Percentiles rank a stretch among this genome's conserved stretches.
Evolutionary conservation across 2,888 invertebrate genomes (phyloP).

Genomic region (Tiphia femorata): DNA sequence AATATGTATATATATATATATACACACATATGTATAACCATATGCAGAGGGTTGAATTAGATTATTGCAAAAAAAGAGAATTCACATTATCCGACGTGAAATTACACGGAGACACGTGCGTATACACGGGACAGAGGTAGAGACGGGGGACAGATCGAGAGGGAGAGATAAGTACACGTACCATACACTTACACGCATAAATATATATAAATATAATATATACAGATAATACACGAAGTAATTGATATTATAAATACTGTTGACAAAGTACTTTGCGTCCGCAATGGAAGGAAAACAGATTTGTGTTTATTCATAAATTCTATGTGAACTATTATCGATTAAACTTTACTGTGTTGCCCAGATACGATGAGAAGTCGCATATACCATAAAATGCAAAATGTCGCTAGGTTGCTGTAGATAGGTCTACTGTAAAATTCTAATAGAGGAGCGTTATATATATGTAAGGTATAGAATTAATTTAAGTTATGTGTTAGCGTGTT

Average conservation of each 20-base stretch:
- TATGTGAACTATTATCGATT: slow-evolving; percentile 49
- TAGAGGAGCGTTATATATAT: slow-evolving; percentile 40
- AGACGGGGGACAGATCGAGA: no score
- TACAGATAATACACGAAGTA: slow-evolving; percentile 45
- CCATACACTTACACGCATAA: slow-evolving; percentile 35
- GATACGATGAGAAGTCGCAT: slow-evolving; percentile 41
- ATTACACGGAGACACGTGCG: slow-evolving; percentile 40
- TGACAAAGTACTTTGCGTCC: slow-evolving; percentile 62
- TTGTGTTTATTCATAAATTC: slow-evolving; percentile 56
- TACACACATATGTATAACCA: slow-evolving; percentile 39
- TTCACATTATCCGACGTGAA: slow-evolving; percentile 52
- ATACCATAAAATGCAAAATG: slow-evolving; percentile 40
- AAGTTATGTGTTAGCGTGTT: slow-evolving; percentile 45
- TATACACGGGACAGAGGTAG: slow-evolving; percentile 31
- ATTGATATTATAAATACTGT: slow-evolving; percentile 67
- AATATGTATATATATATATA: slow-evolving; percentile 42
- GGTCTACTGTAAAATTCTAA: slow-evolving; percentile 46
- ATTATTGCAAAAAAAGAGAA: slow-evolving; percentile 56
- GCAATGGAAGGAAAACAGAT: slow-evolving; percentile 45
- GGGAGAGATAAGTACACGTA: no score
- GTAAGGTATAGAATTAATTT: slow-evolving; percentile 46
- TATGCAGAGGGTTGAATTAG: slow-evolving; percentile 50
- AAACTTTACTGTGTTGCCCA: slow-evolving; percentile 49
- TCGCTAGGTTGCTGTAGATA: slow-evolving; percentile 49
- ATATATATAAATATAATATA: slow-evolving; percentile 42